Conservation (phyloP, 1,140 invertebrate species). For the Heliconius eleuchia region DNA sequence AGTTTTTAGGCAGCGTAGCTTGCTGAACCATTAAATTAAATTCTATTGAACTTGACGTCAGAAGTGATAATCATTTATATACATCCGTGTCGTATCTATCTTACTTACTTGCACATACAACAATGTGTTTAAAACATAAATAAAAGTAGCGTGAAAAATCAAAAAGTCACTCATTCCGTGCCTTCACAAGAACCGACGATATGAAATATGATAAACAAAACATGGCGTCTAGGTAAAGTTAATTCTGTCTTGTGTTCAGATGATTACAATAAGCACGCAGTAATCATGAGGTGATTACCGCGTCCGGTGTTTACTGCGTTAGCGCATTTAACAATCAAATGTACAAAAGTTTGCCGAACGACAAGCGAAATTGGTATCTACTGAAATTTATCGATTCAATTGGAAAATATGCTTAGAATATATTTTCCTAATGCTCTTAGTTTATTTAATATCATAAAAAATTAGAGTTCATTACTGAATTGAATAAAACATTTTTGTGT, state of each 20-base stretch:
- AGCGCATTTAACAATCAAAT: conserved; percentile 67
- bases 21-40: conserved; percentile 59
- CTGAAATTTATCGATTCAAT: neutral
- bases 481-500: neutral
- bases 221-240: conserved; percentile 64
- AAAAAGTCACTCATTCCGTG: neutral
- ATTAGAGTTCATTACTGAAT: neutral
- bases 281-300: conserved; percentile 72
- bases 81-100: conserved; percentile 53
- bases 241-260: conserved; percentile 57
- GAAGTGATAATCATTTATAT: conserved; percentile 29
- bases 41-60: conserved; percentile 30
- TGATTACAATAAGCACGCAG: conserved; percentile 68
- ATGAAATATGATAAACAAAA: conserved; percentile 47
- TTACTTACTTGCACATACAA: neutral
- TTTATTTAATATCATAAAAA: conserved; percentile 1
- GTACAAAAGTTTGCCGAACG: conserved; percentile 45
- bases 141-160: neutral
- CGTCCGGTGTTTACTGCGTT: conserved; percentile 64
- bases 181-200: neutral
- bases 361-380: conserved; percentile 1
- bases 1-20: conserved; percentile 37
- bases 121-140: neutral
- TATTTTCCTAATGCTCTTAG: neutral
- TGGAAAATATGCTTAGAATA: too few relatives aligned